Evolutionary conservation across 2,888 invertebrate genomes (phyloP), one percentile per base, ranked within the genome.

Genomic region (Thymelicus lineola): DNA sequence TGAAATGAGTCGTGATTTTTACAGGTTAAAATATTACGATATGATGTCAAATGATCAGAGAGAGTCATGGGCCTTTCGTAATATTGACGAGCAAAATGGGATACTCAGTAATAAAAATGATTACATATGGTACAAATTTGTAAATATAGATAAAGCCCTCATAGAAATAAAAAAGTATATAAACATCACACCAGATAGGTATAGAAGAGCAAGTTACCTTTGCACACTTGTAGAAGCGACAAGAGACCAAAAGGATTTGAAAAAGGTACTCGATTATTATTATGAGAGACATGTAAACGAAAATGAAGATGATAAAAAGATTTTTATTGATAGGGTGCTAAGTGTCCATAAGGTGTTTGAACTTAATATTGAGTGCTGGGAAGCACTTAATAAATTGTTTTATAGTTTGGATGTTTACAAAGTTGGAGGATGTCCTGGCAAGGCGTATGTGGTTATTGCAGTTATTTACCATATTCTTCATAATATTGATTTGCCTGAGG

Each of bases 231-330:
- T 85, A 14, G 73, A 82, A 42, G 77, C 82, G 3, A 81, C 82
- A 12, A 81, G 79, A 75, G 83, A 74, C 58, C 79, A 85, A 63
- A 66, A 74, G 3, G 82, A 89, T 6, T 70, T 88, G 15, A 77
- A 79, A 71, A 79, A 70, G 17, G 71, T 89, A 7, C 76, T 89
- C 1, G 77, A 76, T 14, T 84, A 89, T 76, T 90, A 81, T 74
- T 82, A 82, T 71, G 79, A 85, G 0, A 82, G 85, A 70, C 88
- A 88, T 77, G 74, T 80, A 0, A 89, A 89, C 75, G 90, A 88
- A 79, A 72, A 20, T 17, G 71, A 38, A 48, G 59, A 70, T 15
- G 50, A 63, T 2, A 89, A 84, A 77, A 75, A 80, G 35, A 48
- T 57, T 6, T 88, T 89, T 75, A 38, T 90, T 20, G 73, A 80